phyloP scores from a whole-genome alignment of 2,113 vertebrate species.

The Python bivittatus region DNA sequence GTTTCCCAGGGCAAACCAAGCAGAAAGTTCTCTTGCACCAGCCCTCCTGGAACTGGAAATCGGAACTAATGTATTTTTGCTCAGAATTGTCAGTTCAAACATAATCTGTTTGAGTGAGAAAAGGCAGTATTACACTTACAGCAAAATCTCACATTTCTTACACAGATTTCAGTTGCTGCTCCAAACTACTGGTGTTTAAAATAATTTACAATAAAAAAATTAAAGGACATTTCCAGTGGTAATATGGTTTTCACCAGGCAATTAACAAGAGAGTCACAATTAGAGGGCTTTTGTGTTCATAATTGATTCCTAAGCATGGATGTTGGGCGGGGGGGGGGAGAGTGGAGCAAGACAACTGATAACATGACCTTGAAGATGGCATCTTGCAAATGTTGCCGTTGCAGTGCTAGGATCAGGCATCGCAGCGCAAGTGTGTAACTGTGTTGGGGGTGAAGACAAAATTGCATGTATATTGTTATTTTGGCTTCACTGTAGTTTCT shows the following conservation, averaged over 20 bases:
- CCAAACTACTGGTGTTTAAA: neutral
- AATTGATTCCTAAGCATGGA: neutral
- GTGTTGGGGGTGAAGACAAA: too few relatives aligned
- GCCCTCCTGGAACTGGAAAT: neutral
- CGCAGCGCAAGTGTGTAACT: too few relatives aligned
- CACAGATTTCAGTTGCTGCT: neutral
- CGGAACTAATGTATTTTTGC: too few relatives aligned
- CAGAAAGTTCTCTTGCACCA: too few relatives aligned
- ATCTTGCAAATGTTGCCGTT: neutral
- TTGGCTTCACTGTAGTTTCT: too few relatives aligned
- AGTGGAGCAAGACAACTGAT: neutral
- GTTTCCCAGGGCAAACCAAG: neutral
- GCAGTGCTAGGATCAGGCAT: too few relatives aligned
- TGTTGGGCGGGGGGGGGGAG: neutral
- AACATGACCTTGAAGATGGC: neutral
- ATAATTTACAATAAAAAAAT: neutral
- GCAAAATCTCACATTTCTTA: neutral
- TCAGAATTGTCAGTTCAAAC: neutral
- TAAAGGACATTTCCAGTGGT: neutral
- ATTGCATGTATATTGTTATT: neutral
- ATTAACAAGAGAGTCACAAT: neutral
- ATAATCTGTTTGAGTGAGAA: neutral
- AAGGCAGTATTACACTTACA: neutral
- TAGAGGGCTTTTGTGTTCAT: neutral
- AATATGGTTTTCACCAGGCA: neutral